phyloP scores from a whole-genome alignment of 2,797 vertebrate genomes.

The Enteromius anoplus region DNA sequence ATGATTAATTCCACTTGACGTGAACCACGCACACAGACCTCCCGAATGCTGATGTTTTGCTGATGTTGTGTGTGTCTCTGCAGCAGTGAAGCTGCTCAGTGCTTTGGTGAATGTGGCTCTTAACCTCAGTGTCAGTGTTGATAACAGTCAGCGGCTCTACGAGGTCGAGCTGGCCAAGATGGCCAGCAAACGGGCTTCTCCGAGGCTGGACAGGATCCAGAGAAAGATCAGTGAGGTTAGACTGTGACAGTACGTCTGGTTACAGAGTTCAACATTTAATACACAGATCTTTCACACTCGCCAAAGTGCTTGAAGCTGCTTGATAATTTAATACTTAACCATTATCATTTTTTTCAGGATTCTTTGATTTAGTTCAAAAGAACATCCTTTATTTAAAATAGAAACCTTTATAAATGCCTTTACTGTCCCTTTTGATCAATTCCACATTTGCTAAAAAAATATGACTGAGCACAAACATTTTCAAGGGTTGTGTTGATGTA shows the following conservation, averaged over 20 bases:
- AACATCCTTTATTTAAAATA: neutral
- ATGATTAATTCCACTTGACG: neutral
- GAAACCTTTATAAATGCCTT: neutral
- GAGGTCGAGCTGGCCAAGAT: slow-evolving; percentile 81
- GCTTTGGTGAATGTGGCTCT: slow-evolving; percentile 80
- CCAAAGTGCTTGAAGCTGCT: neutral
- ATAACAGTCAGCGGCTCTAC: slow-evolving; percentile 83
- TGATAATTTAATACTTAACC: neutral
- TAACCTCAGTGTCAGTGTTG: slow-evolving; percentile 80
- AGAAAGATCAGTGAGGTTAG: slow-evolving; percentile 84
- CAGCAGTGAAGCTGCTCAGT: slow-evolving; percentile 89
- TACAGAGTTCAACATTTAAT: slow-evolving; percentile 1
- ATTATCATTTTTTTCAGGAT: neutral
- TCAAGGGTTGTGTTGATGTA: neutral
- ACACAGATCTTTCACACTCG: neutral
- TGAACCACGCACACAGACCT: neutral
- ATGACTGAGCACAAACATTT: neutral
- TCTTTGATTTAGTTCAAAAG: neutral
- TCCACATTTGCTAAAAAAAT: neutral
- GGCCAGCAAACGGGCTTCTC: slow-evolving; percentile 71
- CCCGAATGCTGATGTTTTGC: neutral
- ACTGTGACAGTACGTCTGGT: neutral
- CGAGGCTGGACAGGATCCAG: slow-evolving; percentile 80
- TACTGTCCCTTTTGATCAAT: neutral
- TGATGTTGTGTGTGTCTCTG: slow-evolving; percentile 1